Percentiles rank a stretch among this genome's conserved stretches.
phyloP scores from a whole-genome alignment of 2,113 vertebrate species.

The Neomonachus schauinslandi region DNA sequence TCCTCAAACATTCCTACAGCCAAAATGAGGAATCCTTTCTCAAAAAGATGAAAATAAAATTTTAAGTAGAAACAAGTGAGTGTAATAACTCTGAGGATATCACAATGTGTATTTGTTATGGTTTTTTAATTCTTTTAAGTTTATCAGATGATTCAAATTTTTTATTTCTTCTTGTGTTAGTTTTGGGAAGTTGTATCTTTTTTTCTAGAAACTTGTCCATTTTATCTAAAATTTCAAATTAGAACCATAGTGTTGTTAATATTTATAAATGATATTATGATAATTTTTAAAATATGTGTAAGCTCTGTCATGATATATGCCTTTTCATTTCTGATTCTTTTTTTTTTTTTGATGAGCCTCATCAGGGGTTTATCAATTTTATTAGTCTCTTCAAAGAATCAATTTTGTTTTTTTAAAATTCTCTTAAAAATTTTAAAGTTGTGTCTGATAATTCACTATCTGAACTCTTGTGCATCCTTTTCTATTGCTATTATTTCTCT shows the following conservation, averaged over 20 bases:
- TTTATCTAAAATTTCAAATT: neutral
- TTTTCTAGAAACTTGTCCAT: neutral
- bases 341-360: neutral
- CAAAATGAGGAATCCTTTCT: neutral
- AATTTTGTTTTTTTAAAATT: neutral
- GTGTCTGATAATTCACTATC: neutral
- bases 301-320: neutral
- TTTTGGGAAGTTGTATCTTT: neutral
- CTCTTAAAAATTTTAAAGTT: neutral
- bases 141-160: slow-evolving; percentile 32
- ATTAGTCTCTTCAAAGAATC: neutral
- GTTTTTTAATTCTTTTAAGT: neutral
- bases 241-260: neutral
- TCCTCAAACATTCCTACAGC: neutral
- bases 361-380: neutral
- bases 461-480: neutral
- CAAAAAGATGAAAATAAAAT: slow-evolving; percentile 4
- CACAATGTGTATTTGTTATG: neutral
- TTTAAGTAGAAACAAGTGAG: neutral
- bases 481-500: neutral
- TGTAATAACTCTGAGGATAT: neutral
- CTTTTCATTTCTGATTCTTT: slow-evolving; percentile 16
- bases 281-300: neutral
- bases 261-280: neutral
- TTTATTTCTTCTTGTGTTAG: neutral